Evolutionary conservation across 2,888 invertebrate species (phyloP).

Genomic region (Mesodorylaimus sp.): DNA sequence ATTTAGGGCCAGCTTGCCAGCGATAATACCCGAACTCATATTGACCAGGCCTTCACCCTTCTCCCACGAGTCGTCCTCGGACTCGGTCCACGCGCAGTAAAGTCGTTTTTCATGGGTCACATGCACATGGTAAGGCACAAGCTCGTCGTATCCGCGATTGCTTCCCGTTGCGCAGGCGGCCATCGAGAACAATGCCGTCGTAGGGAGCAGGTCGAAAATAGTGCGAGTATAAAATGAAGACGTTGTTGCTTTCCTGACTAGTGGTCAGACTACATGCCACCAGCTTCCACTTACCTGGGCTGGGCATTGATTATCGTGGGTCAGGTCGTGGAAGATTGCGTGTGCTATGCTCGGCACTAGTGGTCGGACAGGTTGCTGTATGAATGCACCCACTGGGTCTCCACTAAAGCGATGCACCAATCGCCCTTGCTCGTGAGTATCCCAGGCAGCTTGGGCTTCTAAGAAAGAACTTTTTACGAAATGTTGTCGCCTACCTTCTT

Average conservation of each 20-base stretch:
- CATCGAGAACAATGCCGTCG: conserved; percentile 71
- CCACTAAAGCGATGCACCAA: conserved; percentile 86
- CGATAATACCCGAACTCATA: conserved; percentile 49
- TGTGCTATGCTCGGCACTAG: conserved; percentile 62
- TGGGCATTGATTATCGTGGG: conserved; percentile 77
- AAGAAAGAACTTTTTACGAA: conserved; percentile 6
- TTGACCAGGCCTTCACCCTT: conserved; percentile 27
- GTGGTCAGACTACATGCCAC: too few species aligned
- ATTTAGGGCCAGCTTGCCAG: conserved; percentile 63
- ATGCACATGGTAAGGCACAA: conserved; percentile 88
- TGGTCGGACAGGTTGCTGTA: conserved; percentile 46
- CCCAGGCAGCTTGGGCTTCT: conserved; percentile 80
- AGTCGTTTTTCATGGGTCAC: conserved; percentile 74
- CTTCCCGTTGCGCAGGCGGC: conserved; percentile 84
- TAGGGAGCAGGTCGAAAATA: conserved; percentile 72
- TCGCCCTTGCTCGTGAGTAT: conserved; percentile 78
- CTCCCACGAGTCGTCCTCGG: conserved; percentile 35
- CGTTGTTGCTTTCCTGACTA: too few species aligned
- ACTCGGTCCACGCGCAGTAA: conserved; percentile 63
- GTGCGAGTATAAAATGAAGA: conserved; percentile 45
- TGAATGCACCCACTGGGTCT: conserved; percentile 74
- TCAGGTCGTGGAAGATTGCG: conserved; percentile 80
- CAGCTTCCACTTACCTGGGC: too few species aligned
- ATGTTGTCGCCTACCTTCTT: too few species aligned
- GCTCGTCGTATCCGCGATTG: conserved; percentile 84